Percentiles rank a stretch among this genome's conserved stretches.
Conservation (phyloP, 2,113 vertebrate genomes). For the Romanogobio albipinnatus region DNA sequence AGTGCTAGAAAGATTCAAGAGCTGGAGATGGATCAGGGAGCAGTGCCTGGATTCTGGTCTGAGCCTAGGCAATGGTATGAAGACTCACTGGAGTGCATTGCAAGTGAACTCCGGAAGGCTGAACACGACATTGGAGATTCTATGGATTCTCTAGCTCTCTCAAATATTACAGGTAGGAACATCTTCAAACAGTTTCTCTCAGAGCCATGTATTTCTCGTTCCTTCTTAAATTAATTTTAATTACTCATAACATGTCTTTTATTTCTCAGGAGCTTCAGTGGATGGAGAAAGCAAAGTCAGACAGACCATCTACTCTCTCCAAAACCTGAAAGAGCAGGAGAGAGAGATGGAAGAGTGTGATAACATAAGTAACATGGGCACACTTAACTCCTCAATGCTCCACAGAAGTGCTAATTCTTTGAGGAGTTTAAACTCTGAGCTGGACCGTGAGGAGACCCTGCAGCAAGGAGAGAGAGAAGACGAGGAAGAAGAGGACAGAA, state of each 20-base stretch:
- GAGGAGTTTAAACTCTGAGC: conserved; percentile 83
- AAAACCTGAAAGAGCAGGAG: conserved; percentile 64
- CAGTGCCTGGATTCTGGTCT: conserved; percentile 79
- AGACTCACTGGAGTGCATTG: conserved; percentile 89
- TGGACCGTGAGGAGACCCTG: conserved; percentile 71
- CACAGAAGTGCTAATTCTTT: conserved; percentile 89
- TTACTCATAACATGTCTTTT: conserved; percentile 10
- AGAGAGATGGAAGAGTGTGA: conserved; percentile 86
- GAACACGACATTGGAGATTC: conserved; percentile 88
- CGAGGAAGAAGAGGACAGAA: conserved; percentile 55
- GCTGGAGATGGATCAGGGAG: conserved; percentile 85
- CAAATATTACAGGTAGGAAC: conserved; percentile 92
- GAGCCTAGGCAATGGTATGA: conserved; percentile 87
- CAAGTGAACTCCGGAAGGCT: conserved; percentile 86
- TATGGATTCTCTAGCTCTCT: conserved; percentile 93
- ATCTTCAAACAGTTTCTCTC: not conserved
- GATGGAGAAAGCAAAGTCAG: conserved; percentile 86
- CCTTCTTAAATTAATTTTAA: not conserved
- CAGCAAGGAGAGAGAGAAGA: conserved; percentile 44
- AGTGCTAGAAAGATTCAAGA: conserved; percentile 93
- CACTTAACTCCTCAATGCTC: conserved; percentile 91
- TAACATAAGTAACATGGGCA: conserved; percentile 96
- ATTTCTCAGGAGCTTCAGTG: conserved; percentile 83
- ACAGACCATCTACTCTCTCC: conserved; percentile 81
- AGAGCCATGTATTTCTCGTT: not conserved